A percentile compares a stretch with the other conserved stretches of the same genome.
Conservation (phyloP, 2,113 vertebrate species). For the Xenotilapia flavipinnis region DNA sequence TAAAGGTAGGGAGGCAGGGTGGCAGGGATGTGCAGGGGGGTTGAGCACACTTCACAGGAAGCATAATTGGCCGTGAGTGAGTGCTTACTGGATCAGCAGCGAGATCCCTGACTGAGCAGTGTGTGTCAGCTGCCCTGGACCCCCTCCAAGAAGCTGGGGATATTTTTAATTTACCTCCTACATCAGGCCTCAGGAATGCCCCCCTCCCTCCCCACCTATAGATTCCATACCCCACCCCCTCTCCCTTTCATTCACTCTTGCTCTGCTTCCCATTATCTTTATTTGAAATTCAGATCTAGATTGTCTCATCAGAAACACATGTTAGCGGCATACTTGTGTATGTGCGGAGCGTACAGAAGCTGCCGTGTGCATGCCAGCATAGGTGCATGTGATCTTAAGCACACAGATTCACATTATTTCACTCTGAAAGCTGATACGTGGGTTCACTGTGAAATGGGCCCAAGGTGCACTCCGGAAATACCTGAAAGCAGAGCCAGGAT, state of each 20-base stretch:
- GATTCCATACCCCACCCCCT: slow-evolving; percentile 33
- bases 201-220: slow-evolving; percentile 16
- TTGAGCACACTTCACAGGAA: slow-evolving; percentile 58
- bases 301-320: slow-evolving; percentile 73
- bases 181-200: slow-evolving; percentile 64
- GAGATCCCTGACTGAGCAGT: slow-evolving; percentile 55
- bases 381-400: not conserved
- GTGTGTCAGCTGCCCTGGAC: slow-evolving; percentile 54
- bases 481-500: slow-evolving; percentile 40
- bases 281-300: slow-evolving; percentile 72
- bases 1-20: slow-evolving; percentile 24
- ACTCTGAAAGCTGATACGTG: slow-evolving; percentile 48
- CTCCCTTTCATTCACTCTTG: slow-evolving; percentile 47
- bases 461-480: slow-evolving; percentile 67
- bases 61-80: slow-evolving; percentile 61
- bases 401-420: slow-evolving; percentile 50
- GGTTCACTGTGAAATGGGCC: slow-evolving; percentile 57
- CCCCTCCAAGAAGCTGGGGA: slow-evolving; percentile 62
- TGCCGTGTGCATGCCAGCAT: not conserved
- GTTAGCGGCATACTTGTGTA: slow-evolving; percentile 24
- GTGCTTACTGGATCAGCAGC: slow-evolving; percentile 60
- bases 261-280: slow-evolving; percentile 71
- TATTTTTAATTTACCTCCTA: slow-evolving; percentile 69
- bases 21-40: not conserved
- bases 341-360: not conserved